Conservation (phyloP, 2,888 invertebrate species). For the Ferdinandea cuprea region DNA sequence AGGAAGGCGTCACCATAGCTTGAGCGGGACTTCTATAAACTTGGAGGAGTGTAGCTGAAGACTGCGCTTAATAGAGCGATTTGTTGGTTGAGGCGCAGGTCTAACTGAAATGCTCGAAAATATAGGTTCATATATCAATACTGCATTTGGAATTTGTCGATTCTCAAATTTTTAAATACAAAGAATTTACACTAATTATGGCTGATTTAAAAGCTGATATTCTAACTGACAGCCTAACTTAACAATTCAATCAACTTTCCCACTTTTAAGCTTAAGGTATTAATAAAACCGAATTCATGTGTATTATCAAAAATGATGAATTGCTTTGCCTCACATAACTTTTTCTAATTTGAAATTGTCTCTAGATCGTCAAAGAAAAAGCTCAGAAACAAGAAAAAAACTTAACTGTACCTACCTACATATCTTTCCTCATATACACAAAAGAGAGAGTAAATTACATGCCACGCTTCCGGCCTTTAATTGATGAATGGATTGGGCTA, state of each 20-base stretch:
- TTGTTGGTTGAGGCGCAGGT: not conserved
- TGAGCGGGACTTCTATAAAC: not conserved
- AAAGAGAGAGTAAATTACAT: constrained; percentile 29
- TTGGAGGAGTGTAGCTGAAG: not conserved
- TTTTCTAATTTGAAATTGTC: constrained; percentile 25
- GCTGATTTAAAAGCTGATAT: too few species aligned
- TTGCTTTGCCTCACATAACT: constrained; percentile 16
- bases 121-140: too few species aligned
- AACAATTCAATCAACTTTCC: not conserved
- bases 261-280: not conserved
- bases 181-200: too few species aligned
- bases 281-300: not conserved
- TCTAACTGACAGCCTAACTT: not conserved
- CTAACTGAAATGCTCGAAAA: too few species aligned
- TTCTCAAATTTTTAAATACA: too few species aligned
- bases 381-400: not conserved
- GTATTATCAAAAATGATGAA: constrained; percentile 19
- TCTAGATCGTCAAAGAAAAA: constrained; percentile 20
- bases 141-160: too few species aligned
- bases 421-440: not conserved
- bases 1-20: not conserved
- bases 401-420: not conserved
- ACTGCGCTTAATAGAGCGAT: not conserved
- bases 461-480: constrained; percentile 48
- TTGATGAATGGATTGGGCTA: constrained; percentile 38